A percentile compares a stretch with the other conserved stretches of the same genome.
These are phyloP conservation scores for Syrrhaptes paradoxus DNA, from an alignment of 2,113 vertebrate genomes.

Conservation along the genomic window DNA sequence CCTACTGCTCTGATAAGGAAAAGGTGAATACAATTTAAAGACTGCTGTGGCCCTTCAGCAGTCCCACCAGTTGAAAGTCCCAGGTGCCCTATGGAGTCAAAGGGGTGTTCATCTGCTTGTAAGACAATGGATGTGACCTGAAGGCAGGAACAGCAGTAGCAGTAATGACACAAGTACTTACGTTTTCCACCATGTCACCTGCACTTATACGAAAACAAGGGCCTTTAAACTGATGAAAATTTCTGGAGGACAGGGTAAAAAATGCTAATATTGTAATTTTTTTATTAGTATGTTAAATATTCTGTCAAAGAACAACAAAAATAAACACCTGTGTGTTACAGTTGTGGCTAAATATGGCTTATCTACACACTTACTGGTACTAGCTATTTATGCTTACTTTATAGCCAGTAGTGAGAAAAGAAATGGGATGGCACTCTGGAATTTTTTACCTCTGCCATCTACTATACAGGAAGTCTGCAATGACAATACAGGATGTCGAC, in stretches of 20 bases:
- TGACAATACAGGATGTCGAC: background rate
- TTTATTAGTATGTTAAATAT: background rate
- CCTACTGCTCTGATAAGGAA: background rate
- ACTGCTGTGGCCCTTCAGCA: background rate
- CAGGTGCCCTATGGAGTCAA: background rate
- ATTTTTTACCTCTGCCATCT: background rate
- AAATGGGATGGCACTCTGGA: background rate
- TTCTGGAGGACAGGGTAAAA: background rate
- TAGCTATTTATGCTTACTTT: background rate
- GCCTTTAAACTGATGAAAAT: background rate
- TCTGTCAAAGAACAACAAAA: background rate
- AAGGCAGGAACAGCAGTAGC: background rate
- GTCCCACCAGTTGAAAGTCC: background rate
- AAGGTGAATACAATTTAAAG: background rate
- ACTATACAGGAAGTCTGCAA: background rate
- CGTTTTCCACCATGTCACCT: background rate
- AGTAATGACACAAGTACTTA: background rate
- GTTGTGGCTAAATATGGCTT: background rate
- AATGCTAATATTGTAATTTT: background rate
- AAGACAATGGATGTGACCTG: background rate
- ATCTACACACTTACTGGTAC: background rate
- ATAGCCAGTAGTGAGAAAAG: background rate
- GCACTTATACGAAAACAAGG: background rate
- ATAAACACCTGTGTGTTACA: background rate
- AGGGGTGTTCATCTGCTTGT: background rate